phyloP scores from a whole-genome alignment of 1,140 invertebrate genomes.

The Hermetia illucens region DNA sequence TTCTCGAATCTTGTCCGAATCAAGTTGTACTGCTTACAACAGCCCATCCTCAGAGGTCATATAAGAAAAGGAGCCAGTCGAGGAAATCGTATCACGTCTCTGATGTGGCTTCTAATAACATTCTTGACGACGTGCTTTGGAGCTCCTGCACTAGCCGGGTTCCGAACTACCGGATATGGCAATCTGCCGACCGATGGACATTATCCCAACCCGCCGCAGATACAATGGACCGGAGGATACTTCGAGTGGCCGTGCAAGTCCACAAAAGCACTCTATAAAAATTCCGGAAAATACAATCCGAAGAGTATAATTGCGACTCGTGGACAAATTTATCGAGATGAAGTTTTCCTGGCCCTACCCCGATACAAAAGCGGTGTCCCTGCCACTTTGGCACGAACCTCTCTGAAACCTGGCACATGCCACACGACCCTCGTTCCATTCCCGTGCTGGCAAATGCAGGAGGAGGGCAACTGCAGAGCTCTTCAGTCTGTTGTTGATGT shows the following conservation, averaged over 20 bases:
- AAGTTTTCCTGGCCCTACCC: conserved; percentile 37
- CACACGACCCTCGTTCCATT: conserved; percentile 34
- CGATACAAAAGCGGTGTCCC: conserved; percentile 40
- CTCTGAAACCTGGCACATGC: conserved; percentile 28
- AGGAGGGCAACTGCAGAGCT: conserved; percentile 39
- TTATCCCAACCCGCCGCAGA: conserved; percentile 10
- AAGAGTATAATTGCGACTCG: conserved; percentile 44
- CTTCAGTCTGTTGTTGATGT: conserved; percentile 45
- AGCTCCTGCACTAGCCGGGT: conserved; percentile 10
- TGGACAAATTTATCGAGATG: conserved; percentile 36
- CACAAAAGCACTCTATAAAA: conserved; percentile 36
- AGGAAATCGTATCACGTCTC: too few species aligned
- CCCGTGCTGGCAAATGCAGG: conserved; percentile 43
- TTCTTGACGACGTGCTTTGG: too few species aligned
- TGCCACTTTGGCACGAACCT: conserved; percentile 36
- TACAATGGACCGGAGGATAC: conserved; percentile 32
- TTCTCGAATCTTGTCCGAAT: too few species aligned
- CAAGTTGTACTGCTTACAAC: too few species aligned
- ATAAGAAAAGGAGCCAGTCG: too few species aligned
- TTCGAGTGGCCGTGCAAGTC: conserved; percentile 39
- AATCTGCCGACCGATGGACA: not conserved
- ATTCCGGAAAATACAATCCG: conserved; percentile 35
- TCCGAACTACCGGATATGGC: conserved; percentile 1
- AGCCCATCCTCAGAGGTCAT: too few species aligned
- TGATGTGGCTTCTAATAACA: too few species aligned